Base-by-base conservation (phyloP, 2,888 invertebrate genomes). In the Halictus quadricinctus region DNA sequence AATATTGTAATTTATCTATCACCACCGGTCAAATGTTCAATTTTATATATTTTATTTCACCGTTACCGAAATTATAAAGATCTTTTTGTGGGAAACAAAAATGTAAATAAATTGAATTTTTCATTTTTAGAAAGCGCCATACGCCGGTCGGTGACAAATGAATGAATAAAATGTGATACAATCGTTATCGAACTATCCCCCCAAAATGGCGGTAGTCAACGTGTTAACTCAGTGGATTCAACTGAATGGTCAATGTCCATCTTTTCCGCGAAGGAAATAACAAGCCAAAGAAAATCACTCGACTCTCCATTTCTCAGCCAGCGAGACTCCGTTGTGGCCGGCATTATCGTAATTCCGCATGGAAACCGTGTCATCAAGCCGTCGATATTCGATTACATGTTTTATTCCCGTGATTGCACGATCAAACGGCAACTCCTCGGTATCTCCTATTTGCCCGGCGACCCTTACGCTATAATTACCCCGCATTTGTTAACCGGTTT, bases 401-500 rank as follows among this genome's bases (percentile, higher is more conserved):
- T 60, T 70, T n/a, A 50, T 69, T 50, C 46, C 15, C n/a, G 64
- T 12, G 60, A 21, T 46, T 6, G 21, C 8, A 12, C 43, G 60
- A 18, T 18, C 73, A n/a, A 77, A 50, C 41, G 41, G 21, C 48
- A 41, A 70, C 69, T 48, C 4, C 12, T 15, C 10, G 36, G 54
- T 13, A 21, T 60, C 74, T 21, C 60, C 21, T 13, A 29, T 29
- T 58, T 18, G 7, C 48, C 43, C 50, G 66, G 25, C 48, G n/a
- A 72, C n/a, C 58, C 77, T n/a, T 10, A 5, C 12, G 0, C 58
- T 12, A 25, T 36, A 48, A 84, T 76, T 69, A 54, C 50, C 41
- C 18, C 36, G 43, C 43, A 72, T 76, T 66, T 76, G 84, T 72
- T 79, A 72, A 77, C 74, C 58, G 79, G 60, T 69, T 76, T 60